phyloP scores from a whole-genome alignment of 1,140 invertebrate species.

The Harpegnathos saltator region DNA sequence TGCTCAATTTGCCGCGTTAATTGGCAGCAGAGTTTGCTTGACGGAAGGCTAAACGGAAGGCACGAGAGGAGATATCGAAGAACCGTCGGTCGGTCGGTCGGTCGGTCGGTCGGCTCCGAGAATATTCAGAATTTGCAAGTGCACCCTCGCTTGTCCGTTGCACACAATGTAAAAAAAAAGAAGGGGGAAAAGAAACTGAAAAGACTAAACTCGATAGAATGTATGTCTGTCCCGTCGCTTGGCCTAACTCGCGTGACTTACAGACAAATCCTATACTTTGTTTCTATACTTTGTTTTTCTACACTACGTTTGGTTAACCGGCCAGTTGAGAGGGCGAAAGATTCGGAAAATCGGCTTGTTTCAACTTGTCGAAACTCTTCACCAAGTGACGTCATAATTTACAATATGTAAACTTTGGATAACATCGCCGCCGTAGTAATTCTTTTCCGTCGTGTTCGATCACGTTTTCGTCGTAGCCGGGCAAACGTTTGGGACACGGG shows the following conservation, averaged over 20 bases:
- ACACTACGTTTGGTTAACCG: conserved; percentile 32
- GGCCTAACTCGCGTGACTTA: conserved; percentile 54
- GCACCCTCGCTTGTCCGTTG: conserved; percentile 9
- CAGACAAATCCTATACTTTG: too few species aligned
- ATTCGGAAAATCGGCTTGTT: conserved; percentile 21
- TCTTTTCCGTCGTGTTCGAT: not conserved
- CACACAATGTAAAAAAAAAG: too few species aligned
- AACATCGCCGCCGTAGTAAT: not conserved
- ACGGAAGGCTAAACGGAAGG: not conserved
- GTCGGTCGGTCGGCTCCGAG: too few species aligned
- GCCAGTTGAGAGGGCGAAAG: not conserved
- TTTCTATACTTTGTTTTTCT: too few species aligned
- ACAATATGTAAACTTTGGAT: not conserved
- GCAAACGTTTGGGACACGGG: not conserved
- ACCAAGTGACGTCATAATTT: conserved; percentile 22
- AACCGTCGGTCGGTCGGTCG: too few species aligned
- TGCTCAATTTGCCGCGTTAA: not conserved
- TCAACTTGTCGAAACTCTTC: conserved; percentile 38
- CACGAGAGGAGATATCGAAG: not conserved
- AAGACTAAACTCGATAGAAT: not conserved
- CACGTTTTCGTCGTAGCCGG: conserved; percentile 1
- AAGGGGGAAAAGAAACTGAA: too few species aligned
- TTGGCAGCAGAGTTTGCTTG: not conserved
- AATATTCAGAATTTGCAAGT: not conserved
- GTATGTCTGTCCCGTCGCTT: conserved; percentile 37